Conservation (phyloP, 2,113 vertebrate species). For the Morone chrysops region DNA sequence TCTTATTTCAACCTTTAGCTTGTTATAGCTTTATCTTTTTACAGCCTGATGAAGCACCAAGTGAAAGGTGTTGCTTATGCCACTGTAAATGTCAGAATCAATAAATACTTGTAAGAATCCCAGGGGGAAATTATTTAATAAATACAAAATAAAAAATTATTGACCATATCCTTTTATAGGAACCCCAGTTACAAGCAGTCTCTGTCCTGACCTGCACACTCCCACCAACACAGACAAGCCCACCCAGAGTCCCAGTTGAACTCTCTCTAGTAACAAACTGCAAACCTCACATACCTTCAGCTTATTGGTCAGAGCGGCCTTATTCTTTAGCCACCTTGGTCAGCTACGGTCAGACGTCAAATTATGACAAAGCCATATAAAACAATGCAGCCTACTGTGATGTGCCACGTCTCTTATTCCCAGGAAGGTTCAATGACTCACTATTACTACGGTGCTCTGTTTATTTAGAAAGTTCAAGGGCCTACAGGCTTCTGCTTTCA, state of each 20-base stretch:
- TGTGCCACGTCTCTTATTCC: background rate
- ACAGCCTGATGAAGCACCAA: background rate
- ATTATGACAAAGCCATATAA: constrained; percentile 1
- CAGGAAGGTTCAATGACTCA: background rate
- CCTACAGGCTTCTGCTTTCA: background rate
- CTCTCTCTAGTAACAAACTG: background rate
- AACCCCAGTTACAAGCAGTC: background rate
- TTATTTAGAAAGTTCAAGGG: constrained; percentile 29
- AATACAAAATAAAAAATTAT: background rate
- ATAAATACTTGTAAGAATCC: too few relatives aligned
- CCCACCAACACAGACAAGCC: background rate
- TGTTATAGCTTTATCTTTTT: background rate
- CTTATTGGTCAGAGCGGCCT: background rate
- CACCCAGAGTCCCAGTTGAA: background rate
- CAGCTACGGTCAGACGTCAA: background rate
- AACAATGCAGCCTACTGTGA: background rate
- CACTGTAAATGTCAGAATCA: too few relatives aligned
- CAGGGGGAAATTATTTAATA: too few relatives aligned
- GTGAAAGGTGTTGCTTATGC: background rate
- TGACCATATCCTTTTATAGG: background rate
- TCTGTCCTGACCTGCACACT: background rate
- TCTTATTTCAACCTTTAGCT: background rate
- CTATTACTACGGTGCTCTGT: background rate
- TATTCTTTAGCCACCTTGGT: background rate
- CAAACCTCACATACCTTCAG: background rate